A percentile compares a stretch with the other conserved stretches of the same genome.
These are phyloP conservation scores for Tyrophagus putrescentiae DNA, from an alignment of 1,140 invertebrate species.

Conservation along the genomic window DNA sequence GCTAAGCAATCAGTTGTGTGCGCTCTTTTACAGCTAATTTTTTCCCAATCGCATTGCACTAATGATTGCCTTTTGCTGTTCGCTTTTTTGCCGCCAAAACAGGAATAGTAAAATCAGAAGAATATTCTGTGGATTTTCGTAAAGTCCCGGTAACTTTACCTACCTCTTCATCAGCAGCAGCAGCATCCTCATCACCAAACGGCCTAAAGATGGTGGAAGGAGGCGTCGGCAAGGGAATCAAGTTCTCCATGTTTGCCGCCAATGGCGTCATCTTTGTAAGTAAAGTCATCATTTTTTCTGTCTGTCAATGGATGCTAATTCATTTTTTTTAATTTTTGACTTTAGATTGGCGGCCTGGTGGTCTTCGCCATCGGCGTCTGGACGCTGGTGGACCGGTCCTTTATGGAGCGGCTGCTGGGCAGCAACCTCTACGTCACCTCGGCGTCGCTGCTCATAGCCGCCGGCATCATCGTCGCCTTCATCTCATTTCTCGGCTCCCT, in stretches of 20 bases:
- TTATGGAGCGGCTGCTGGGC: conserved; percentile 60
- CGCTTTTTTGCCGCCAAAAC: not conserved
- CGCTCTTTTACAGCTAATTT: too few relatives aligned
- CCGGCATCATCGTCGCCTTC: conserved; percentile 55
- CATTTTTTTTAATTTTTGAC: conserved; percentile 1
- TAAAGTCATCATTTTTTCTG: conserved; percentile 16
- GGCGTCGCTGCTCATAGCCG: conserved; percentile 59
- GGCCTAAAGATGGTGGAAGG: conserved; percentile 29
- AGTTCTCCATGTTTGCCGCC: conserved; percentile 34
- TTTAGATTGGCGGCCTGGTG: conserved; percentile 57
- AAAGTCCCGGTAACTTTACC: too few relatives aligned
- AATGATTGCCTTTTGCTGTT: too few relatives aligned
- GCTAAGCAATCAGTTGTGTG: too few relatives aligned
- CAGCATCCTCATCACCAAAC: too few relatives aligned
- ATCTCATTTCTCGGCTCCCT: conserved; percentile 70
- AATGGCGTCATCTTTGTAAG: conserved; percentile 37
- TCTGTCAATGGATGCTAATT: not conserved
- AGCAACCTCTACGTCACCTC: conserved; percentile 64
- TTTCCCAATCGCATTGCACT: too few relatives aligned
- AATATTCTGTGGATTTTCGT: too few relatives aligned
- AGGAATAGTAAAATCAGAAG: not conserved
- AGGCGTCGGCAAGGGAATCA: conserved; percentile 35
- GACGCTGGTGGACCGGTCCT: conserved; percentile 63
- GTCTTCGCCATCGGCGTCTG: conserved; percentile 60
- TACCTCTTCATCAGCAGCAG: too few relatives aligned